These are phyloP conservation scores for Tyria jacobaeae DNA, from an alignment of 2,888 invertebrate species.

Conservation along the genomic window DNA sequence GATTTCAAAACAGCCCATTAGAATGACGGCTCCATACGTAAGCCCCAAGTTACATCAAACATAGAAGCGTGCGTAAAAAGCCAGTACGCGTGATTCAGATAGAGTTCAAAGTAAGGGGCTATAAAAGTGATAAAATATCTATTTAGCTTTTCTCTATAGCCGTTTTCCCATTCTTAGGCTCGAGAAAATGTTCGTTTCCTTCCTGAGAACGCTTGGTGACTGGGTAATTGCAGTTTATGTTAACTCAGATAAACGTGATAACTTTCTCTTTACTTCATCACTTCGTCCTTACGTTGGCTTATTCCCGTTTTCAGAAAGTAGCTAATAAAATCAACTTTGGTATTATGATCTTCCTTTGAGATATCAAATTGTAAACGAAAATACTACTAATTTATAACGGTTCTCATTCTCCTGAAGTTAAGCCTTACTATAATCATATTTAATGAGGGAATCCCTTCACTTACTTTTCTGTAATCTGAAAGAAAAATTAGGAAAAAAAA, in stretches of 20 bases:
- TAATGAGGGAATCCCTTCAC: conserved; percentile 20
- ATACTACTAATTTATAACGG: conserved; percentile 18
- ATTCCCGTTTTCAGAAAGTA: conserved; percentile 46
- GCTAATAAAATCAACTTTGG: conserved; percentile 48
- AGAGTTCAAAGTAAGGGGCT: conserved; percentile 76
- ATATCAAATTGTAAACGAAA: conserved; percentile 28
- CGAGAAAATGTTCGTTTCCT: conserved; percentile 71
- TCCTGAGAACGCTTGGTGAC: conserved; percentile 73
- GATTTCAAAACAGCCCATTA: conserved; percentile 45
- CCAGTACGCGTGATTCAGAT: conserved; percentile 69
- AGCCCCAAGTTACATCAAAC: conserved; percentile 39
- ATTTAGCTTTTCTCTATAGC: conserved; percentile 75
- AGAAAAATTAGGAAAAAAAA: conserved; percentile 29
- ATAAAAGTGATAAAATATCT: conserved; percentile 86
- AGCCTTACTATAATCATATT: conserved; percentile 23
- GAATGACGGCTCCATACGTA: conserved; percentile 21
- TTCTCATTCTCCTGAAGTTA: conserved; percentile 20
- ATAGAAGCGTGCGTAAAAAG: conserved; percentile 55
- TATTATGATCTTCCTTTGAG: conserved; percentile 40
- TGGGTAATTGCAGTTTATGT: conserved; percentile 80
- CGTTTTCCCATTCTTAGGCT: conserved; percentile 62
- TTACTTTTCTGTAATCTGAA: conserved; percentile 26
- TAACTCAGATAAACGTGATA: conserved; percentile 74
- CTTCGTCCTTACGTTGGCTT: conserved; percentile 42
- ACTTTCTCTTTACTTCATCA: conserved; percentile 59